Base-by-base conservation (phyloP, 2,797 vertebrate species). In the Holocentrus rufus region DNA sequence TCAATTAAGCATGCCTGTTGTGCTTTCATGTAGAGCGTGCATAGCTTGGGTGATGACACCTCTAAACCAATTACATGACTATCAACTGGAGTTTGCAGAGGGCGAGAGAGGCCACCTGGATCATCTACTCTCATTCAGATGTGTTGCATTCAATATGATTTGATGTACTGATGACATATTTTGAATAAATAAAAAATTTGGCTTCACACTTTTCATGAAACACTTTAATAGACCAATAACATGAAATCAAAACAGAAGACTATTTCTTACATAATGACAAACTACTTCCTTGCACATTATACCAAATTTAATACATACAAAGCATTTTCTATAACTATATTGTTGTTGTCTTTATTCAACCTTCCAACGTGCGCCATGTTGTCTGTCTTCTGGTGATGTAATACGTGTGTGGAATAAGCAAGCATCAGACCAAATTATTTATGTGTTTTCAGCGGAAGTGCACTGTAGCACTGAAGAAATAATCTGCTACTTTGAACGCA, bases 71-170 rank as follows among this genome's bases (percentile, higher is more conserved):
- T 54, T 53, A 39, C 49, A 54, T 53, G 23, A 53, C 9, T 17
- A 39, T 20, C 34, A 53, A 34, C 25, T 54, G 10, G 25, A 54
- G 20, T 54, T 14, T 54, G 23, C 14, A 17, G n/a, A 14, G 52
- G 11, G 22, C 14, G 52, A 42, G 53, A 42, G 36, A 18, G 11
- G 13, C 34, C 57, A 13, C 23, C 20, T 6, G 57, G 9, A 23
- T 57, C n/a, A n/a, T 18, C 20, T 23, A 22, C n/a, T 9, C n/a
- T 59, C n/a, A 59, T 42, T 22, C 34, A 53, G 66, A 47, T 70
- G 11, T 65, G 57, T n/a, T 65, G 52, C 46, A 50, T 22, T 53
- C 15, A 9, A 34, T 46, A 20, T 22, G 55, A 44, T 22, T 10
- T 11, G 13, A 15, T 39, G 34, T 5, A 17, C 20, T 59, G 23